Conservation (phyloP, 2,113 vertebrate genomes). For the Saccopteryx leptura region DNA sequence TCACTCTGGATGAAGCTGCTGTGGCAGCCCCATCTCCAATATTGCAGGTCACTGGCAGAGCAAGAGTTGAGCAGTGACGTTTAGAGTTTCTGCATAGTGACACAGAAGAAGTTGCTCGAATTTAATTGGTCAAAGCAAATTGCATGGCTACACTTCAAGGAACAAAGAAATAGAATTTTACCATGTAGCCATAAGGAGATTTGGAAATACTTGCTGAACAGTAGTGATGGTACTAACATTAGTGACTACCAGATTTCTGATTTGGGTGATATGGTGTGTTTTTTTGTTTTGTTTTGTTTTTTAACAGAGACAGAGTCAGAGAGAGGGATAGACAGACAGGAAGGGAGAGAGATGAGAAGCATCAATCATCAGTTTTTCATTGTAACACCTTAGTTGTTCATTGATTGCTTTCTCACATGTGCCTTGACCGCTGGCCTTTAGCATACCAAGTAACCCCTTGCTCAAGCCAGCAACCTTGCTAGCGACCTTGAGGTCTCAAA, state of each 20-base stretch:
- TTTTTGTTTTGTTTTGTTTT: too few relatives aligned
- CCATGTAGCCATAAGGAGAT: neutral
- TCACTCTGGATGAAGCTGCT: neutral
- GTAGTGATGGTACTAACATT: neutral
- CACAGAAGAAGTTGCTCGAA: neutral
- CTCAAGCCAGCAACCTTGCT: too few relatives aligned
- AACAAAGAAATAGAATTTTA: conserved; percentile 58
- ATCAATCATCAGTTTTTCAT: too few relatives aligned
- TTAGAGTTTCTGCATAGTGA: neutral
- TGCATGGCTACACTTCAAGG: neutral
- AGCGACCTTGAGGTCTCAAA: too few relatives aligned
- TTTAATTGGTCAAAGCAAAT: conserved; percentile 27
- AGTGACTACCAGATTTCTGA: conserved; percentile 1
- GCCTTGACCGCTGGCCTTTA: too few relatives aligned
- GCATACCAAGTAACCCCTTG: too few relatives aligned
- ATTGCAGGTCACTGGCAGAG: neutral
- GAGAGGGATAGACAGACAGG: too few relatives aligned
- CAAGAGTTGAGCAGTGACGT: neutral
- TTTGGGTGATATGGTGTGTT: neutral
- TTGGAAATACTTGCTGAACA: conserved; percentile 39
- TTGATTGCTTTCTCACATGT: too few relatives aligned
- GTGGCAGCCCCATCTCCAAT: neutral
- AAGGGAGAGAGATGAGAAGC: too few relatives aligned
- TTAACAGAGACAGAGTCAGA: too few relatives aligned
- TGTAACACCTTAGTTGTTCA: too few relatives aligned